Evolutionary conservation across 2,888 invertebrate genomes (phyloP), one percentile per base, ranked within the genome.

Genomic region (Melanchra persicariae): DNA sequence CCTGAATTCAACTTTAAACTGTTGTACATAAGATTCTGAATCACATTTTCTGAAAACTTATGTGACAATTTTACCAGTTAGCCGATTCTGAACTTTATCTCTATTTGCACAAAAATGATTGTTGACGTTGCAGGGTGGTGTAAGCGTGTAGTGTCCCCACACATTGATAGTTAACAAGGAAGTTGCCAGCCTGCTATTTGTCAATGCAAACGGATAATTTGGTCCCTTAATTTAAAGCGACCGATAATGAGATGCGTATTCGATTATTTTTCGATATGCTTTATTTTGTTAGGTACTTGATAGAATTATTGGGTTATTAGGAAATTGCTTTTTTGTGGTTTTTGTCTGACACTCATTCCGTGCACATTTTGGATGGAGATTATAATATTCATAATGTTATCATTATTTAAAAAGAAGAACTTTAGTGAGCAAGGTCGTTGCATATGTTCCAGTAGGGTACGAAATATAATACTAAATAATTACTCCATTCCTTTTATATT

Each of bases 231-330:
- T 93, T 94, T 93, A 93, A 93, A 94, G 89, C 90, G 90, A 90
- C 90, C 91, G 90, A 93, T 94, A 94, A 95, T 95, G 91, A 94
- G 92, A 94, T 93, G 93, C 93, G 91, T 91, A 94, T 94, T 94
- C 88, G 91, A 93, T 94, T 94, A 91, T 89, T 89, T 88, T 84
- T 73, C 66, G 79, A n/a, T n/a, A n/a, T 82, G 70, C 77, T 84
- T 77, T 47, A 70, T 58, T 75, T 75, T 69, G 72, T 69, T 70
- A n/a, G n/a, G n/a, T n/a, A 64, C 45, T 51, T 45, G 55, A 60
- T 70, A 73, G 78, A n/a, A 72, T 80, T 67, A 79, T 83, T 70
- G 62, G 54, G 62, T 74, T 79, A 57, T 82, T 78, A 71, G 49
- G 45, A 52, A 65, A 76, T 65, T 65, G 17, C n/a, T 49, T 45